phyloP scores from a whole-genome alignment of 2,888 invertebrate species.

The Tenthredo amoena region DNA sequence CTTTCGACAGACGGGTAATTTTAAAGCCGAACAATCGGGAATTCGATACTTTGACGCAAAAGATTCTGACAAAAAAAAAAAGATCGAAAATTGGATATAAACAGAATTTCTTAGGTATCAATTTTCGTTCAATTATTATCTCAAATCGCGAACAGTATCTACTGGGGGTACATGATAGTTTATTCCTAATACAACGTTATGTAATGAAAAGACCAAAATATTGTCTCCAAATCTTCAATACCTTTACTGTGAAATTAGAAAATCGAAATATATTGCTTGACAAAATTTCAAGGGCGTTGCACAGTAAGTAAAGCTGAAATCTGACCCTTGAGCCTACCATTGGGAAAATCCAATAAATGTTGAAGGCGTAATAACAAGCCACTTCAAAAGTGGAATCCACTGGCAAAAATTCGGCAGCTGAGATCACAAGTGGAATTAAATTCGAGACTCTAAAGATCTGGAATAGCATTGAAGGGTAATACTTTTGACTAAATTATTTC shows the following conservation, averaged over 20 bases:
- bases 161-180: not conserved
- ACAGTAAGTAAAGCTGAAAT: not conserved
- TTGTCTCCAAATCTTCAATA: not conserved
- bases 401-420: not conserved
- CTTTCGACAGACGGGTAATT: not conserved
- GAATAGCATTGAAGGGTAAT: not conserved
- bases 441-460: not conserved
- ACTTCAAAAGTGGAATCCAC: not conserved
- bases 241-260: not conserved
- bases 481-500: not conserved
- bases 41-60: not conserved
- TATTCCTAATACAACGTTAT: not conserved
- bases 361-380: not conserved
- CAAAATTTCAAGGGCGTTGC: not conserved
- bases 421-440: not conserved
- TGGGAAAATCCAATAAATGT: constrained; percentile 17
- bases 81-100: not conserved
- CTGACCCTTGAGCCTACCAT: not conserved
- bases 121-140: not conserved
- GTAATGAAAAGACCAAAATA: not conserved
- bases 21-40: not conserved
- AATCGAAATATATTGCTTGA: not conserved
- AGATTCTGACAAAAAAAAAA: not conserved
- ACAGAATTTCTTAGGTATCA: not conserved
- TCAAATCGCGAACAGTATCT: not conserved